Evolutionary conservation across 1,140 invertebrate species (phyloP).

Genomic region (Nephotettix cincticeps): DNA sequence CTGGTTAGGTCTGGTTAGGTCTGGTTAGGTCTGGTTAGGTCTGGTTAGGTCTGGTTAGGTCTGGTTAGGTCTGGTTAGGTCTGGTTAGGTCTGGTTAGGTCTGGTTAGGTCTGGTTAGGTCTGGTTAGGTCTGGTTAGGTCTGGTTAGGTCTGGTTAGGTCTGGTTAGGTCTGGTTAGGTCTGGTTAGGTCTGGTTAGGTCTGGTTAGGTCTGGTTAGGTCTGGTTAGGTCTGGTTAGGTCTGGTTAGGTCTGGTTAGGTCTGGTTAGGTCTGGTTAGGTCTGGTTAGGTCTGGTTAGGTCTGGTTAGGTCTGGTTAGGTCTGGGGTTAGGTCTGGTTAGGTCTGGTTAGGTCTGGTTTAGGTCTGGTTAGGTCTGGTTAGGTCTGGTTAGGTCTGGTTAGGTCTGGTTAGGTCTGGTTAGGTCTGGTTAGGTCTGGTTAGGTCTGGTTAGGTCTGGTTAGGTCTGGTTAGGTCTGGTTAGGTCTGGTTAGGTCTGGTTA

Average conservation of each 20-base stretch:
- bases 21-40: slow-evolving; percentile 13
- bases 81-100: slow-evolving; percentile 6
- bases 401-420: no score
- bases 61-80: slow-evolving; percentile 19
- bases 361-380: no score
- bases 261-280: no score
- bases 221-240: not conserved
- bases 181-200: not conserved
- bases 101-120: not conserved
- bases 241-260: no score
- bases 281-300: no score
- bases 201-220: not conserved
- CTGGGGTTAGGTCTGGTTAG: not conserved
- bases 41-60: slow-evolving; percentile 17
- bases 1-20: slow-evolving; percentile 6
- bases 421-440: no score
- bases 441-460: no score
- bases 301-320: no score
- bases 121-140: not conserved
- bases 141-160: not conserved
- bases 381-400: no score
- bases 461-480: no score
- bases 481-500: no score
- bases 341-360: no score
- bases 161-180: not conserved